phyloP scores from a whole-genome alignment of 2,797 vertebrate genomes.

The Sphenopsis melanotis region DNA sequence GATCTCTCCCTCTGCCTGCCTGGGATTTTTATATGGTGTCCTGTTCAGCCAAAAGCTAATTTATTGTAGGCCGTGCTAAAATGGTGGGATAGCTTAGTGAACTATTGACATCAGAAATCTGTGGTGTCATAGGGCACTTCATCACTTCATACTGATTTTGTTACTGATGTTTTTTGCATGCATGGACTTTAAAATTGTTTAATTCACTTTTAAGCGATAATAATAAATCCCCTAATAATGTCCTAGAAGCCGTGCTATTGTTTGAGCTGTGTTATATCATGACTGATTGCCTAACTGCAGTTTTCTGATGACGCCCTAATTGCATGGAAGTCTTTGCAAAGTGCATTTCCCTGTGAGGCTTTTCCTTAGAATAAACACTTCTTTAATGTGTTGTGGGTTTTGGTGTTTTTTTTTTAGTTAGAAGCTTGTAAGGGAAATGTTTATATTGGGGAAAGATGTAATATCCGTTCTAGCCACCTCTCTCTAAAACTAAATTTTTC shows the following conservation, averaged over 20 bases:
- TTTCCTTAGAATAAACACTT: not conserved
- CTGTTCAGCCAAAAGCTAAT: constrained; percentile 17
- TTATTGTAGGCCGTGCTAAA: constrained; percentile 13
- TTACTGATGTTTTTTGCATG: not conserved
- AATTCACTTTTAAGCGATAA: not conserved
- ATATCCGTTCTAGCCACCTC: not conserved
- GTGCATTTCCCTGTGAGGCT: not conserved
- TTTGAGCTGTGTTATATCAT: not conserved
- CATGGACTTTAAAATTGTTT: not conserved
- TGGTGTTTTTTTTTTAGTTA: not conserved
- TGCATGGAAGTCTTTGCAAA: not conserved
- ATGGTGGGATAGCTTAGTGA: not conserved
- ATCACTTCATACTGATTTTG: not conserved
- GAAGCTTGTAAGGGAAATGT: not conserved
- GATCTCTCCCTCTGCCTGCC: not conserved
- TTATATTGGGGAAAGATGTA: not conserved
- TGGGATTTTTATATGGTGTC: not conserved
- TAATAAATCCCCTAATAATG: not conserved
- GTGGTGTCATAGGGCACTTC: not conserved
- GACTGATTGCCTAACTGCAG: not conserved
- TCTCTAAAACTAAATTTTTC: not conserved
- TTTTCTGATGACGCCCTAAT: not conserved
- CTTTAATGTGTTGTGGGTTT: not conserved
- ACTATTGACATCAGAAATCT: not conserved
- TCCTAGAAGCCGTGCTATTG: not conserved